Evolutionary conservation across 2,113 vertebrate species (phyloP), one percentile per base, ranked within the genome.

Genomic region (Gadus macrocephalus): DNA sequence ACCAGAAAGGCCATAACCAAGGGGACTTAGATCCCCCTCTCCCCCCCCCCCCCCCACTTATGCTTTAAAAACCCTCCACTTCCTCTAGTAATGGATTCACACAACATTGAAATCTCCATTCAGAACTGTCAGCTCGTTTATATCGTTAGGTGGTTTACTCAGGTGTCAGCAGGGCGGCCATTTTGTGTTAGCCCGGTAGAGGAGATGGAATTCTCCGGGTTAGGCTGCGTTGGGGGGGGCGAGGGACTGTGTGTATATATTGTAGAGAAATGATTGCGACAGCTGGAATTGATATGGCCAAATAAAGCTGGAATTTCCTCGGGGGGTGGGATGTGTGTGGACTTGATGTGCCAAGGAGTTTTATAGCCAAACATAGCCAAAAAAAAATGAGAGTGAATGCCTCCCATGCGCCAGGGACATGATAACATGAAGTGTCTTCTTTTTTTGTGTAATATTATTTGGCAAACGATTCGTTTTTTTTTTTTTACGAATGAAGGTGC

Each of bases 211-310:
- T 82, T 74, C 66, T 35, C 35, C 2, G 55, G 7, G 42, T 49
- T 49, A 11, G 12, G 19, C 22, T 6, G 11, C 5, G 59, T 17
- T 15, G 22, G 19, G 19, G 8, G 56, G 49, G 78, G 67, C 83
- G 84, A 85, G 82, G 76, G 75, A 85, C 78, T 56, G 77, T 76
- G 55, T 17, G 16, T 58, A 76, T 78, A 77, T 76, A 72, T 81
- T 81, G 49, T 35, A 28, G 62, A 69, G 72, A 75, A 83, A 80
- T 81, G 80, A 79, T 74, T 70, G 76, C 16, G 65, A 81, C 77
- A 31, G 74, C 79, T 70, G 55, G 65, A 81, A 85, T 78, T 6
- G 73, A 75, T 73, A n/a, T 58, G 62, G 22, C 64, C 62, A 74
- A 81, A 81, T 69, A 15, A 22, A 42, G 55, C 63, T 49, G 65